Evolutionary conservation across 2,797 vertebrate genomes (phyloP).

Genomic region (Potorous gilbertii): DNA sequence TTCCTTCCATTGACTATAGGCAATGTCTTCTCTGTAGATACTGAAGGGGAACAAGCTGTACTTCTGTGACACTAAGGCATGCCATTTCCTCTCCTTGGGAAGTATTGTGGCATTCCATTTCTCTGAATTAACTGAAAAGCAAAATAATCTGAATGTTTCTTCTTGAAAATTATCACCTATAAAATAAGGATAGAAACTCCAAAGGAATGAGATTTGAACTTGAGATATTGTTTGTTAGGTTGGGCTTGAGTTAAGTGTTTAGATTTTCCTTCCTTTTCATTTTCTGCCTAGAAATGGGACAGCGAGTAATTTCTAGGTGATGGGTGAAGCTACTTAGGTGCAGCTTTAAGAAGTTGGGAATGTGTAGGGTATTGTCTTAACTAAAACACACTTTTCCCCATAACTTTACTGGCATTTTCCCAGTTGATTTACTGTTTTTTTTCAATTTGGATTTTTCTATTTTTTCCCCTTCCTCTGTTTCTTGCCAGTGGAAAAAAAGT

Average conservation of each 20-base stretch:
- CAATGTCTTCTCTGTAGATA: neutral
- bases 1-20: slow-evolving; percentile 33
- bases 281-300: neutral
- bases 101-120: neutral
- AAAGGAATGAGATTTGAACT: slow-evolving; percentile 2
- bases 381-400: neutral
- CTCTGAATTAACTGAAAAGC: neutral
- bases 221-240: neutral
- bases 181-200: slow-evolving; percentile 30
- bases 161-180: slow-evolving; percentile 1
- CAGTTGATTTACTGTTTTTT: neutral
- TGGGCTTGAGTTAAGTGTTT: neutral
- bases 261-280: neutral
- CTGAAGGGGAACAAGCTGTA: neutral
- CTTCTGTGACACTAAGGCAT: slow-evolving; percentile 39
- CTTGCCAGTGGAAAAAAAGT: neutral
- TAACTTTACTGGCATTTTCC: neutral
- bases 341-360: neutral
- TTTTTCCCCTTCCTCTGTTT: neutral
- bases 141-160: slow-evolving; percentile 22
- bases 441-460: neutral
- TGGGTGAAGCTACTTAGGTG: neutral
- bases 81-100: neutral
- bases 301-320: neutral
- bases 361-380: neutral